A percentile compares a stretch with the other conserved stretches of the same genome.
These are phyloP conservation scores for Perca flavescens DNA, from an alignment of 2,113 vertebrate genomes.

Conservation along the genomic window DNA sequence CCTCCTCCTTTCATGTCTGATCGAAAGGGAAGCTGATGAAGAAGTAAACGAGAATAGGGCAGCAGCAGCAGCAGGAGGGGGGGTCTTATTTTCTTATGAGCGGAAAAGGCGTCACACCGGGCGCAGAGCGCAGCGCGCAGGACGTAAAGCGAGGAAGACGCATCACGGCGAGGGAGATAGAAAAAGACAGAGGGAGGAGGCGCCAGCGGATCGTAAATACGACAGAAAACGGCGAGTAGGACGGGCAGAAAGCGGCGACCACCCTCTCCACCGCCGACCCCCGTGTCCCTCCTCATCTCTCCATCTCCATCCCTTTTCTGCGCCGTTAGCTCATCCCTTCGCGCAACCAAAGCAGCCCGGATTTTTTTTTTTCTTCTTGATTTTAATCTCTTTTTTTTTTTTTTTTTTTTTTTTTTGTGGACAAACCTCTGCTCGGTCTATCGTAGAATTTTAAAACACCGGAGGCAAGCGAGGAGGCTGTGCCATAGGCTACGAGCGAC, in stretches of 20 bases:
- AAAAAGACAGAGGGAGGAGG: constrained; percentile 39
- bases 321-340: background rate
- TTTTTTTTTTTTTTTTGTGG: background rate
- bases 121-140: constrained; percentile 39
- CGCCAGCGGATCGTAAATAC: constrained; percentile 71
- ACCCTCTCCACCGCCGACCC: constrained; percentile 24
- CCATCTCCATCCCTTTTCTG: constrained; percentile 48
- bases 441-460: background rate
- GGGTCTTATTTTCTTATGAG: constrained; percentile 30
- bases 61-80: background rate
- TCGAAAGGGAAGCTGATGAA: constrained; percentile 53
- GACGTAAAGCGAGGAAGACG: constrained; percentile 38
- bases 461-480: constrained; percentile 21
- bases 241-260: constrained; percentile 57
- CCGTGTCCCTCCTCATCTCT: constrained; percentile 48
- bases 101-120: constrained; percentile 74
- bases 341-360: background rate
- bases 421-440: background rate
- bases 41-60: constrained; percentile 27
- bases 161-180: constrained; percentile 32
- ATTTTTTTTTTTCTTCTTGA: background rate
- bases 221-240: constrained; percentile 65
- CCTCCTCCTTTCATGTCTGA: constrained; percentile 26
- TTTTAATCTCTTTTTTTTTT: background rate
- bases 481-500: constrained; percentile 21